Evolutionary conservation across 2,113 vertebrate genomes (phyloP), one percentile per base, ranked within the genome.

Genomic region (Casuarius casuarius): DNA sequence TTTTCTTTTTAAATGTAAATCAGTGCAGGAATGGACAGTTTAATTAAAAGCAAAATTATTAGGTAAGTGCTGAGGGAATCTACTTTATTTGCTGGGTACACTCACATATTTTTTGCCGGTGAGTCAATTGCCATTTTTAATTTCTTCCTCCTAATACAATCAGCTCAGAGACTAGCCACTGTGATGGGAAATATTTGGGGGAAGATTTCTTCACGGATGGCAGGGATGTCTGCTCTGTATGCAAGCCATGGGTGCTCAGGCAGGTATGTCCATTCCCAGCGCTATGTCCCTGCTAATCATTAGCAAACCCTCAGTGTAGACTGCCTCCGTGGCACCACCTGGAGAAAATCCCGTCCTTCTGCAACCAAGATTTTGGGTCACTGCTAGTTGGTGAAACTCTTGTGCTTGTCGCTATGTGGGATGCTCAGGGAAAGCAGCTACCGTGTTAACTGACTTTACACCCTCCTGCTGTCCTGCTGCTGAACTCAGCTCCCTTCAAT

Each of bases 41-140:
- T 96, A 97, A 97, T 97, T 96, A 97, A 95, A 97, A 96, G 89
- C 49, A 88, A 96, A 96, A 96, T 97, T 95, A 97, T 97, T 96
- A 94, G 89, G 78, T 87, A 95, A 92, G 77, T 96, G 91, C 84
- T 91, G 70, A 93, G 91, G 92, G 92, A 96, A 79, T 90, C 87
- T 89, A 75, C 83, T 92, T 96, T 96, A 93, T 97, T 96, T 91
- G 61, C 71, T 93, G 82, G 83, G 70, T 93, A 84, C 56, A 89
- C 40, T 93, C 83, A 78, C 91, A 76, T 97, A 96, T 95, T 97
- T 97, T 58, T 95, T 93, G 46, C 68, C 89, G 61, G 76, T 95
- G 96, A 97, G 87, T 97, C 94, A 97, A 86, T 93, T 92, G 92
- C 84, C 95, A 81, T 95, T 97, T 89, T 94, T 59, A 87, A 91